A percentile compares a stretch with the other conserved stretches of the same genome.
phyloP scores from a whole-genome alignment of 2,113 vertebrate genomes.

The Elachura formosa region DNA sequence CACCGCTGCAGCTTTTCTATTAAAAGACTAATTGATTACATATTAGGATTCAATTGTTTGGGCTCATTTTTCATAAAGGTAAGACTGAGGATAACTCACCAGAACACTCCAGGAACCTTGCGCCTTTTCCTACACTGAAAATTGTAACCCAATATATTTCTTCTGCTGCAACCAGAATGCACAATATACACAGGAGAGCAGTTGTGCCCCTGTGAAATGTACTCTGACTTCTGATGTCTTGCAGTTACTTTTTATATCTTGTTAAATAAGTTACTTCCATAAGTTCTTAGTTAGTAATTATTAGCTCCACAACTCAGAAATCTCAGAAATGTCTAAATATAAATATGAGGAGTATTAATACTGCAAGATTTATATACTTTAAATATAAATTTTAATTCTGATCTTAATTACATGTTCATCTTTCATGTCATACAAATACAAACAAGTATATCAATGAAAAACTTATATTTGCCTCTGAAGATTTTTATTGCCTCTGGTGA shows the following conservation, averaged over 20 bases:
- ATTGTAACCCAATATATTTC: not conserved
- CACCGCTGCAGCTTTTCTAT: not conserved
- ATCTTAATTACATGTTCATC: slow-evolving; percentile 66
- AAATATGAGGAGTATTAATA: slow-evolving; percentile 45
- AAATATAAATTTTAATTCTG: slow-evolving; percentile 70
- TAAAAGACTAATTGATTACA: not conserved
- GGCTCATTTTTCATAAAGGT: not conserved
- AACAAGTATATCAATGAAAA: slow-evolving; percentile 71
- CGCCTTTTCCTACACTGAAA: not conserved
- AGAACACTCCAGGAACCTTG: not conserved
- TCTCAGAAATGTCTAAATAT: slow-evolving; percentile 56
- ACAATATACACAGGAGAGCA: not conserved
- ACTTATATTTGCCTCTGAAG: slow-evolving; percentile 67
- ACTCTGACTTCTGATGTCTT: slow-evolving; percentile 41
- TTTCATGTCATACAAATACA: slow-evolving; percentile 70
- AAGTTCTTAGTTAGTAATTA: slow-evolving; percentile 55
- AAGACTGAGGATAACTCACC: not conserved
- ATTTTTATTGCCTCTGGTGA: slow-evolving; percentile 68
- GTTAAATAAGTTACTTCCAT: slow-evolving; percentile 56
- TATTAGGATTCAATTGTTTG: not conserved
- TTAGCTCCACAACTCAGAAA: slow-evolving; percentile 57
- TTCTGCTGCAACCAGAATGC: not conserved
- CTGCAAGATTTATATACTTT: slow-evolving; percentile 63
- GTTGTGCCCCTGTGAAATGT: slow-evolving; percentile 32
- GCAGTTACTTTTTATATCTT: slow-evolving; percentile 26